phyloP scores from a whole-genome alignment of 2,888 invertebrate species.

The Drosophila borborema region DNA sequence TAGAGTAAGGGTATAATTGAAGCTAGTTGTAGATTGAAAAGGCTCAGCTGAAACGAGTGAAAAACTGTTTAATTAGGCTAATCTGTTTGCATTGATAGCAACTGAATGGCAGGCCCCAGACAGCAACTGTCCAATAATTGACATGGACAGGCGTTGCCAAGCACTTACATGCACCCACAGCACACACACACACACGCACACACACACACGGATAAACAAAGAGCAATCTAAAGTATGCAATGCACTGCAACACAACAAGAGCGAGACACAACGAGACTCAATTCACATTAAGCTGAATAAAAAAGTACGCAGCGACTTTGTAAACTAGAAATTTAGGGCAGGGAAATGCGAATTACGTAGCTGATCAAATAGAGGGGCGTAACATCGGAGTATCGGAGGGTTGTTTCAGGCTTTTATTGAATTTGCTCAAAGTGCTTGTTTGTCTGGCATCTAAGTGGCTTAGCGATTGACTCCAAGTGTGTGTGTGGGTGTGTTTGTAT shows the following conservation, averaged over 20 bases:
- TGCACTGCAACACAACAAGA: conserved; percentile 38
- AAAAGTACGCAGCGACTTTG: conserved; percentile 41
- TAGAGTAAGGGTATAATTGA: neutral
- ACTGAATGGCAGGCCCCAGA: conserved; percentile 6
- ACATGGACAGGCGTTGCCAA: conserved; percentile 18
- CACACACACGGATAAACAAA: neutral
- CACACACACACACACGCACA: neutral
- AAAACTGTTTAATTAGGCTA: conserved; percentile 74
- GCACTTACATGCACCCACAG: conserved; percentile 13
- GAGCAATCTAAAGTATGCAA: conserved; percentile 36
- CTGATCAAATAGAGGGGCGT: conserved; percentile 2
- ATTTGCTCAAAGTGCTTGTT: conserved; percentile 60
- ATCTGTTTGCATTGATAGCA: conserved; percentile 63
- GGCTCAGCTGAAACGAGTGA: conserved; percentile 36
- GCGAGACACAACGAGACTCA: conserved; percentile 14
- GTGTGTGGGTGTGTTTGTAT: neutral
- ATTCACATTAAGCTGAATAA: conserved; percentile 38
- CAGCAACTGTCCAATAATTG: conserved; percentile 21
- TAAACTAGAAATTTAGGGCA: conserved; percentile 32
- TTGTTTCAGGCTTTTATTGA: conserved; percentile 55
- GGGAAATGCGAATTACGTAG: conserved; percentile 26
- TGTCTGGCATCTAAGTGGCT: conserved; percentile 54
- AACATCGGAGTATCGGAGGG: neutral
- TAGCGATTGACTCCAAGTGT: conserved; percentile 17
- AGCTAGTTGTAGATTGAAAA: neutral